Percentiles rank a stretch among this genome's conserved stretches.
These are phyloP conservation scores for Iselma pallidipennis DNA, from an alignment of 2,888 invertebrate species.

Conservation along the genomic window DNA sequence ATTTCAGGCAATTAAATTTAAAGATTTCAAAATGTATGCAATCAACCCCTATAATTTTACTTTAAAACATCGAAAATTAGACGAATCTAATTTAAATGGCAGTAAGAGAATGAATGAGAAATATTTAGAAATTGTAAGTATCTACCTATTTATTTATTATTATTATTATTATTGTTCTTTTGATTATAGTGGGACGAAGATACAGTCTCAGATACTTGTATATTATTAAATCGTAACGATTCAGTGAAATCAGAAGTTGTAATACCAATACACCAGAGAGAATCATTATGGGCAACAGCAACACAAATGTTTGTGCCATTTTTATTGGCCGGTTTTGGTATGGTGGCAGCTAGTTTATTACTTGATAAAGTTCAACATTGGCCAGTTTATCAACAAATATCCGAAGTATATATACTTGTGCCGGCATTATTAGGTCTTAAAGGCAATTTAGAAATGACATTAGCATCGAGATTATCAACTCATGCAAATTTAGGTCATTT, in stretches of 20 bases:
- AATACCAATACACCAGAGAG: conserved; percentile 33
- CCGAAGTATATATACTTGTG: conserved; percentile 88
- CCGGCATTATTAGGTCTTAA: conserved; percentile 89
- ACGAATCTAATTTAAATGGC: conserved; percentile 9
- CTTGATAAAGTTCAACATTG: conserved; percentile 87
- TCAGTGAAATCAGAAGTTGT: conserved; percentile 28
- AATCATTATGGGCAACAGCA: conserved; percentile 65
- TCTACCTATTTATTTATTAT: not conserved
- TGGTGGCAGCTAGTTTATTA: conserved; percentile 86
- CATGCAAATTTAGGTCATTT: conserved; percentile 86
- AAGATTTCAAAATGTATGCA: conserved; percentile 9
- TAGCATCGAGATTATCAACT: conserved; percentile 90
- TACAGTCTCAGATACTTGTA: conserved; percentile 40
- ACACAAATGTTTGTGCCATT: conserved; percentile 85
- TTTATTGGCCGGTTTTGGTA: conserved; percentile 85
- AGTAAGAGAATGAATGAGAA: conserved; percentile 15
- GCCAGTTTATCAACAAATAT: conserved; percentile 78
- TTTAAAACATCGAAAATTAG: conserved; percentile 10
- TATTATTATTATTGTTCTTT: not conserved
- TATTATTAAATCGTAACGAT: conserved; percentile 35
- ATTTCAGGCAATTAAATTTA: not conserved
- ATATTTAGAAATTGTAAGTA: conserved; percentile 19
- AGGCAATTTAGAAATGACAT: conserved; percentile 93
- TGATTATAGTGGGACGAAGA: conserved; percentile 30
- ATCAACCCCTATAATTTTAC: not conserved